Base-by-base conservation (phyloP, 53 echinoderm and acorn worm genomes). In the Patiria pectinifera region DNA sequence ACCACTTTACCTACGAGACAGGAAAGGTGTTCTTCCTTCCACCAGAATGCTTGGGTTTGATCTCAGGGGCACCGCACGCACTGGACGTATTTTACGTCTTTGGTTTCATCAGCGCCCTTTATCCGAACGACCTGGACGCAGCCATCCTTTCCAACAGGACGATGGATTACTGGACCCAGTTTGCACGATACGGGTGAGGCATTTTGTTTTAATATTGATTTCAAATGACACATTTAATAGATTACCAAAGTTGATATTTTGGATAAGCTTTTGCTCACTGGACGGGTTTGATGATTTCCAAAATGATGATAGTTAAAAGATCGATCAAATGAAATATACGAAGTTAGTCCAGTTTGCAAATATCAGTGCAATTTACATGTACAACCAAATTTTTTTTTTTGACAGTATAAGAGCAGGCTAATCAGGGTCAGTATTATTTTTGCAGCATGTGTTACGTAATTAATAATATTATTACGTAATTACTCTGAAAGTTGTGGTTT, bases 1-100 rank as follows among this genome's bases (percentile, higher is more conserved):
- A 86, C 53, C 66, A 71, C 46, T 86, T 86, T 10, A 71, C 86
- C 2, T 86, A 71, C 48, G 86, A 86, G 44, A 71, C 72, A 19
- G 86, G 84, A 2, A 86, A 48, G 72, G 71, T 72, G 24, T 21
- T 43, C 45, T 2, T 84, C 0, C 35, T 63, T 26, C 18, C 62
- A 14, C 62, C 45, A 22, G 72, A 86, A 21, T 72, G 12, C 10
- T n/a, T 3, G 5, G 86, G 71, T 19, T 2, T 25, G 48, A 86
- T 86, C 12, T 12, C 71, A 2, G 86, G 86, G 4, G 86, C 86
- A 48, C 71, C 86, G 3, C 86, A 86, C 24, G 84, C 2, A 1
- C 45, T 66, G 18, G 84, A 84, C 1, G 6, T 84, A 3, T 66
- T 84, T 35, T 86, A 86, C 49, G n/a, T 86, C 49, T 86, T 86